Base-by-base conservation (phyloP, 2,113 vertebrate species). In the Tragelaphus scriptus region DNA sequence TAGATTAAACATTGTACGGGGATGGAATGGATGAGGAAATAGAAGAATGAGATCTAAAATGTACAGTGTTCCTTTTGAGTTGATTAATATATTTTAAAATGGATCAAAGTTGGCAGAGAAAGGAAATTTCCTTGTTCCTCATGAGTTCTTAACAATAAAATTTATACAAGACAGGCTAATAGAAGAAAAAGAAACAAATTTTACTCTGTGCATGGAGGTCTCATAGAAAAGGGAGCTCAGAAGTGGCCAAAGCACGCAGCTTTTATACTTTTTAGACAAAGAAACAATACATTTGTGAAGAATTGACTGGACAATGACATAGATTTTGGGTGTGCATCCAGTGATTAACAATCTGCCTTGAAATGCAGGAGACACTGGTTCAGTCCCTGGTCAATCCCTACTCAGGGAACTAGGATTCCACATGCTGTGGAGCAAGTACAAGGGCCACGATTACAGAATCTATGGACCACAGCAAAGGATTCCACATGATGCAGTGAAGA, bases 41-140 rank as follows among this genome's bases (percentile, higher is more conserved):
- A 85, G 47, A 56, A 75, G 25, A 71, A 32, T 13, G 9, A 58
- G n/a, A 59, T 65, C 17, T 59, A 51, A 94, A 71, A 13, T 53
- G 32, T 40, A 88, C 2, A 23, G 11, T 8, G 3, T 84, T 84
- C 59, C 61, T 84, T 91, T 88, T 58, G 26, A 68, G 25, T 11
- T 88, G 81, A 75, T 82, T 6, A 75, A 59, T 32, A 59, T 91
- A 7, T 94, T 94, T n/a, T 94, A 26, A 65, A 88, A 79, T 36
- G 16, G 28, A 28, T 47, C 49, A 13, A 53, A 21, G 5, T 53
- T 53, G 28, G 3, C 17, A 81, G 2, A 30, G 49, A 81, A 51
- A 17, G 80, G 80, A 53, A 82, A 53, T 53, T 23, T n/a, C 49
- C 80, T 17, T 30, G 32, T 30, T 53, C 17, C 17, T 82, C 17